Evolutionary conservation across 2,113 vertebrate genomes (phyloP), one percentile per base, ranked within the genome.

Genomic region (Oryzias javanicus): DNA sequence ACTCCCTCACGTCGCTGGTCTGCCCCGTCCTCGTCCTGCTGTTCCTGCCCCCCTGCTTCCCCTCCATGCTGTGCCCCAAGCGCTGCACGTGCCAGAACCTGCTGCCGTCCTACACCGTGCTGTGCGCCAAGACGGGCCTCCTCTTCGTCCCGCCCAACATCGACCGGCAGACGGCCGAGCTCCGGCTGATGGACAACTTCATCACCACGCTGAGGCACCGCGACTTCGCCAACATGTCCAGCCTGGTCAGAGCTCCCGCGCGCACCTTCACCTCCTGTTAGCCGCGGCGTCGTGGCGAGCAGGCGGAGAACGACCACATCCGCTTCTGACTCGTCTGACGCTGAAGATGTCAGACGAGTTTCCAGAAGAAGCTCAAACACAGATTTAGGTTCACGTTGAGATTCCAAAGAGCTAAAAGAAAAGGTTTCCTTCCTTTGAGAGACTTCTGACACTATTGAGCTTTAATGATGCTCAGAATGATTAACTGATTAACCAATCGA

Each of bases 181-280:
- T 94, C 18, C 54, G 92, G 25, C 90, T 94, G 41, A 93, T 93
- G 87, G 93, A 94, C 84, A 94, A 94, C 89, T 94, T 93, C 87
- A 93, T 94, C 75, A 92, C 92, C 1, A 91, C 91, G 0, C 90
- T 94, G 60, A 74, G 91, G 42, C 92, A 91, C 80, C 88, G 86
- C 0, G 93, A 94, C 89, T 94, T 94, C 14, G 91, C 92, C 82
- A 94, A 94, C 86, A 94, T 94, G 93, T 90, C 90, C 67, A 92
- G 92, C 67, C 90, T 94, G 76, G 86, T 88, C 27, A 74, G 82
- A 25, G 14, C 22, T 35, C 50, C 4, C 18, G 6, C 29, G 16
- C 14, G 12, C 56, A 48, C 25, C 41, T 46, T 58, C 18, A 10
- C 6, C 16, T n/a, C 35, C 35, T 12, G 35, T 35, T 10, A 35